These are phyloP conservation scores for Ptychobarbus kaznakovi DNA, from an alignment of 2,797 vertebrate species.

Conservation along the genomic window DNA sequence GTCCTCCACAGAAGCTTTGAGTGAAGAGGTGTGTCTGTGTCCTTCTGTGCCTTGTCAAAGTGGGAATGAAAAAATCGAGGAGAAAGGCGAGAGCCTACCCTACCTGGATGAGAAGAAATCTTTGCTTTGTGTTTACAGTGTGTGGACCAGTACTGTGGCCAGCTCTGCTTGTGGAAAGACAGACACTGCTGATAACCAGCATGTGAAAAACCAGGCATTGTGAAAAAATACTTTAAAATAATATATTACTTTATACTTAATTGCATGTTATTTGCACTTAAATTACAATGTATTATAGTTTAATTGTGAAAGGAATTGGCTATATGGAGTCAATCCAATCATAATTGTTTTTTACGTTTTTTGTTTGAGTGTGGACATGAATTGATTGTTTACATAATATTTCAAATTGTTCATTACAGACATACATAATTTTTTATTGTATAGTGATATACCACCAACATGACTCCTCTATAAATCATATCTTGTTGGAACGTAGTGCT, in stretches of 20 bases:
- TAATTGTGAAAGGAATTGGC: not conserved
- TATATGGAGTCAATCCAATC: not conserved
- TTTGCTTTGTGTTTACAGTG: not conserved
- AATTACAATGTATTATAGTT: not conserved
- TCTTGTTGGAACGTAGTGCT: too few relatives aligned
- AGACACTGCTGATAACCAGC: not conserved
- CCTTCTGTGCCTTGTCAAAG: constrained; percentile 61
- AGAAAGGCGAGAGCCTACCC: not conserved
- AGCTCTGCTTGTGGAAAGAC: not conserved
- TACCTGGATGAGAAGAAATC: not conserved
- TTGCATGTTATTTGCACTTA: not conserved
- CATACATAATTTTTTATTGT: not conserved
- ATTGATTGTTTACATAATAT: not conserved
- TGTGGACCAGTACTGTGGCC: not conserved
- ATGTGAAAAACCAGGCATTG: not conserved
- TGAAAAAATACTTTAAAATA: not conserved
- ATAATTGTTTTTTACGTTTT: not conserved
- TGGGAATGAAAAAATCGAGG: constrained; percentile 19
- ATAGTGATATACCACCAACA: not conserved
- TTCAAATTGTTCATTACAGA: not conserved
- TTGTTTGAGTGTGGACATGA: not conserved
- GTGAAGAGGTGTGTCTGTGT: constrained; percentile 60
- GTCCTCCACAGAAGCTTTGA: constrained; percentile 47
- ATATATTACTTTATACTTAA: not conserved
- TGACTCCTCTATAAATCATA: not conserved